phyloP scores from a whole-genome alignment of 1,140 invertebrate genomes.

The Hycleus cichorii region DNA sequence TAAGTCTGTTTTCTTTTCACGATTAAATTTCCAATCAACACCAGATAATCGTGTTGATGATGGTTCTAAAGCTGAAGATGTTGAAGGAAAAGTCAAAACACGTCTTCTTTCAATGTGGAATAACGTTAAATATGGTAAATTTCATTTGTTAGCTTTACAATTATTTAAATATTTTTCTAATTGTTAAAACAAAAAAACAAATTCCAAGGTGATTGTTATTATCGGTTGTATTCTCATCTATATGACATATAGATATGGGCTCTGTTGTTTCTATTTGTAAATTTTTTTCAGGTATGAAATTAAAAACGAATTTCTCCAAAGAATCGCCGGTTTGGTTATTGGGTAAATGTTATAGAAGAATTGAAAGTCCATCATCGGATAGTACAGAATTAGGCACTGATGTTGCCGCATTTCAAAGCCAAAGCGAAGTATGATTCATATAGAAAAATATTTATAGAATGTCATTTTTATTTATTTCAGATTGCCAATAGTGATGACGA shows the following conservation, averaged over 20 bases:
- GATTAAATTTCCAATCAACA: neutral
- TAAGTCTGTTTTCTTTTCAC: neutral
- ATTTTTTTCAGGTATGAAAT: conserved; percentile 45
- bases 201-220: neutral
- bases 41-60: conserved; percentile 3
- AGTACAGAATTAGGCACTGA: conserved; percentile 52
- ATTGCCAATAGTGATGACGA: conserved; percentile 37
- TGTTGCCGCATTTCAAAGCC: conserved; percentile 36
- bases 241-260: neutral
- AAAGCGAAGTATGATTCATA: conserved; percentile 27
- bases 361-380: conserved; percentile 53
- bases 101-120: conserved; percentile 80
- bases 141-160: neutral
- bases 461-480: conserved; percentile 15
- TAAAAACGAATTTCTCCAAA: conserved; percentile 76
- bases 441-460: neutral
- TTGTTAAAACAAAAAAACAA: too few relatives aligned
- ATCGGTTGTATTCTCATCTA: neutral
- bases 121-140: conserved; percentile 77
- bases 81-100: conserved; percentile 72
- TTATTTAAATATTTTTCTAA: too few relatives aligned
- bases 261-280: neutral
- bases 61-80: conserved; percentile 37
- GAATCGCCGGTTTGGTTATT: conserved; percentile 80
- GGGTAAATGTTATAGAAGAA: conserved; percentile 71